Evolutionary conservation across 35 echinoderm and acorn worm genomes (phyloP).

Genomic region (Lytechinus variegatus): DNA sequence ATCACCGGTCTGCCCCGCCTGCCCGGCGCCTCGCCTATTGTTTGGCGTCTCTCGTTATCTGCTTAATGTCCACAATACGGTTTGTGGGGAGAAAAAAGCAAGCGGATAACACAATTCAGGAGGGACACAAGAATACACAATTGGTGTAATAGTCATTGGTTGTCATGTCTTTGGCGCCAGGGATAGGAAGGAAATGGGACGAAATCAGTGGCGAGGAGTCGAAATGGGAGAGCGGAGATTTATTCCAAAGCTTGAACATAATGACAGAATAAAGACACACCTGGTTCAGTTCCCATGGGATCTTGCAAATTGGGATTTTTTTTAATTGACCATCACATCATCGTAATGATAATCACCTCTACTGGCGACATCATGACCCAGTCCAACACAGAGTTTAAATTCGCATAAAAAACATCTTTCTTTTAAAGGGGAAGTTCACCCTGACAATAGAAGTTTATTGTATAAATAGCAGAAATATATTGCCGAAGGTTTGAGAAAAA

Average conservation of each 20-base stretch:
- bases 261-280: background rate
- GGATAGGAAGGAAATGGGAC: background rate
- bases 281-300: background rate
- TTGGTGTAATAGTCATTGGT: background rate
- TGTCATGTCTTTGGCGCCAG: background rate
- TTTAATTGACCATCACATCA: background rate
- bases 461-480: too few relatives aligned
- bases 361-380: too few relatives aligned
- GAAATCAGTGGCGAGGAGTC: background rate
- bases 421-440: too few relatives aligned
- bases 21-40: slow-evolving; percentile 17
- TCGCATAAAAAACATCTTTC: too few relatives aligned
- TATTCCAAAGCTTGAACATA: background rate
- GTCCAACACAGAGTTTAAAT: too few relatives aligned
- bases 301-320: background rate
- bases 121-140: background rate
- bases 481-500: too few relatives aligned
- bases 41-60: slow-evolving; percentile 8
- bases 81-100: background rate
- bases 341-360: too few relatives aligned
- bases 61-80: slow-evolving; percentile 23
- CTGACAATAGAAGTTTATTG: too few relatives aligned
- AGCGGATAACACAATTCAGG: background rate
- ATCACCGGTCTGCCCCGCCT: slow-evolving; percentile 23
- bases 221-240: background rate